Evolutionary conservation across 2,113 vertebrate species (phyloP), one percentile per base, ranked within the genome.

Genomic region (Zapus hudsonius): DNA sequence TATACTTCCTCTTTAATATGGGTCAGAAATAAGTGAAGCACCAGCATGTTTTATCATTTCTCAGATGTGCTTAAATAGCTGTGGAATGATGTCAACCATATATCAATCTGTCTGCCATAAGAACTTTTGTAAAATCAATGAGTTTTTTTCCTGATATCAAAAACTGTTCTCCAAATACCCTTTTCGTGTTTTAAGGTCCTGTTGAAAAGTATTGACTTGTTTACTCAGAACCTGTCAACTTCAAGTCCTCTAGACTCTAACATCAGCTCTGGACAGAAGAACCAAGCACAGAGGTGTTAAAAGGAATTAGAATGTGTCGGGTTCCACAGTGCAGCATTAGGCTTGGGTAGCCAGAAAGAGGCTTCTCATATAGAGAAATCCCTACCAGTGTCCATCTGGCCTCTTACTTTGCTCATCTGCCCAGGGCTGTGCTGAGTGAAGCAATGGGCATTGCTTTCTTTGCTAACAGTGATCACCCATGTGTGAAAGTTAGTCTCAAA

Each of bases 61-160:
- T 55, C 36, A 23, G 13, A 72, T 29, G 10, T 42, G 67, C 73
- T 84, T 67, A 76, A 79, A 38, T 57, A 87, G 29, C 42, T 29
- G 22, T n/a, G 19, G 79, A 93, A 44, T 61, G 59, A 90, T 55
- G 36, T 88, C 64, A 80, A 23, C 79, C 20, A 29, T 12, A 59
- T 79, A 42, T 87, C 63, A 84, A 31, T 87, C 79, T 89, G 2
- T 87, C 72, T 88, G 36, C 63, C 57, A 9, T 69, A 57, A 92
- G 27, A 93, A 66, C 61, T 84, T 90, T 42, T 27, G 52, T 47
- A 87, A 93, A 91, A 79, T 85, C 84, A 93, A 5, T 79, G 78
- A 36, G 2, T 42, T 38, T 27, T 89, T 67, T 44, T 76, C 33
- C 29, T 67, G 20, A 94, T 78, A 69, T 38, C 44, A 44, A 59